A percentile compares a stretch with the other conserved stretches of the same genome.
phyloP scores from a whole-genome alignment of 2,888 invertebrate genomes.

The Aleiodes testaceus region DNA sequence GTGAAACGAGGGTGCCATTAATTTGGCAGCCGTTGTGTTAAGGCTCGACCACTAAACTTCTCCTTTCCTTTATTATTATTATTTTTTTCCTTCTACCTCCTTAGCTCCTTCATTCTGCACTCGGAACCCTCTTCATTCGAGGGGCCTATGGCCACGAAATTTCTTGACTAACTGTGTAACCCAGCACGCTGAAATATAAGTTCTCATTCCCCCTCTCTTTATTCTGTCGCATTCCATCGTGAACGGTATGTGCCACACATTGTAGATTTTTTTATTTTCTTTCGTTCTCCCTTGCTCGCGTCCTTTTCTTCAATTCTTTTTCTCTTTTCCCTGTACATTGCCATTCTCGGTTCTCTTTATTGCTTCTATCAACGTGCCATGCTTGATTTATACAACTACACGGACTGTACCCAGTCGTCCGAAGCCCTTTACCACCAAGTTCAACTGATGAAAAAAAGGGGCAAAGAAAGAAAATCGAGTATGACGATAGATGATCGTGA shows the following conservation, averaged over 20 bases:
- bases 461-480: not conserved
- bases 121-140: conserved; percentile 1
- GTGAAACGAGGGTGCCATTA: conserved; percentile 60
- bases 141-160: conserved; percentile 41
- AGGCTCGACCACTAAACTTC: conserved; percentile 56
- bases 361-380: conserved; percentile 67
- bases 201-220: conserved; percentile 32
- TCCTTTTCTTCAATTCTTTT: conserved; percentile 45
- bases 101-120: conserved; percentile 18
- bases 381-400: conserved; percentile 66
- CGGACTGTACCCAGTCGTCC: conserved; percentile 51
- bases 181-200: conserved; percentile 13
- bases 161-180: conserved; percentile 39
- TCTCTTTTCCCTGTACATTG: conserved; percentile 52
- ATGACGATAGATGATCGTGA: no score
- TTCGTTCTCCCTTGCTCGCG: conserved; percentile 33
- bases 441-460: not conserved
- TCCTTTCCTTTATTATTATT: not conserved
- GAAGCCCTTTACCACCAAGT: conserved; percentile 24
- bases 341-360: conserved; percentile 62
- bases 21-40: conserved; percentile 65
- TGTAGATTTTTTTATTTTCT: not conserved
- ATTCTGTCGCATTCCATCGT: conserved; percentile 18
- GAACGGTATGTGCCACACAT: conserved; percentile 30
- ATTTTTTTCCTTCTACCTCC: conserved; percentile 1